phyloP scores from a whole-genome alignment of 2,888 invertebrate genomes.

The Harpalus rufipes region DNA sequence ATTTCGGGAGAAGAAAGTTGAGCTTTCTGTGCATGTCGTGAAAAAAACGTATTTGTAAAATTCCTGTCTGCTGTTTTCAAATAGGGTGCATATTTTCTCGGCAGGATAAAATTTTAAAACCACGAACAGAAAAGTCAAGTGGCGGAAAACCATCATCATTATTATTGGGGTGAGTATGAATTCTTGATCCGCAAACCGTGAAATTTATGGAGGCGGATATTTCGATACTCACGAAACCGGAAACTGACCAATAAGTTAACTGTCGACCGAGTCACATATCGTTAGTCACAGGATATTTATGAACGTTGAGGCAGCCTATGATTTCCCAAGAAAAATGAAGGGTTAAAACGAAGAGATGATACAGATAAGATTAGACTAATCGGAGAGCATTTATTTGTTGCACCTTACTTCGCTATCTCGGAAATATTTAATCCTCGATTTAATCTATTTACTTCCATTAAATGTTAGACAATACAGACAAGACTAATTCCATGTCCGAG shows the following conservation, averaged over 20 bases:
- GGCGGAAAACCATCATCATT: slow-evolving; percentile 28
- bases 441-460: neutral
- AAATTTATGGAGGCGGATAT: slow-evolving; percentile 64
- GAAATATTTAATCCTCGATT: no score
- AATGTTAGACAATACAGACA: neutral
- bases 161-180: slow-evolving; percentile 16
- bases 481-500: neutral
- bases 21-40: no score
- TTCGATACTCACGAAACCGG: slow-evolving; percentile 64
- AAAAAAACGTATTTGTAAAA: no score
- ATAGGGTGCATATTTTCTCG: no score
- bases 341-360: neutral
- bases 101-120: slow-evolving; percentile 17
- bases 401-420: neutral
- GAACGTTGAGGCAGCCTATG: slow-evolving; percentile 9
- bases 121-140: slow-evolving; percentile 28
- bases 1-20: no score
- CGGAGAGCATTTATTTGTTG: neutral
- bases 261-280: slow-evolving; percentile 62
- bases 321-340: slow-evolving; percentile 29
- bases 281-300: slow-evolving; percentile 54
- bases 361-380: slow-evolving; percentile 1
- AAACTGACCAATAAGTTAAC: slow-evolving; percentile 65
- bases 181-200: slow-evolving; percentile 31
- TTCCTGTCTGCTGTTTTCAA: no score